Percentiles rank a stretch among this genome's conserved stretches.
These are phyloP conservation scores for Chaetodon auriga DNA, from an alignment of 2,113 vertebrate species.

Conservation along the genomic window DNA sequence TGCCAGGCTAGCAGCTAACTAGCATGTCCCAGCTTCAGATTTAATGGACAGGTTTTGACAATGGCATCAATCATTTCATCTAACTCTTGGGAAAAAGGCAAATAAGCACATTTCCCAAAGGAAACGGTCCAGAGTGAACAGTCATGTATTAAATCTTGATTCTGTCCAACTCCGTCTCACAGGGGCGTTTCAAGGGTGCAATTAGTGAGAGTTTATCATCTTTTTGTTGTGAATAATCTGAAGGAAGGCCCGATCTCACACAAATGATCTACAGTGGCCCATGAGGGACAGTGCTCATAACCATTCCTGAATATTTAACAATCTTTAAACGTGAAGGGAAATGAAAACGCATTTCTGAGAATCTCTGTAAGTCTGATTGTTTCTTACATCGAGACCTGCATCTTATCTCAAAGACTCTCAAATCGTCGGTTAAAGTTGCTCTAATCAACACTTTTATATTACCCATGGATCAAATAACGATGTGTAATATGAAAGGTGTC, in stretches of 20 bases:
- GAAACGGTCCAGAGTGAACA: neutral
- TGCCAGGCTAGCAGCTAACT: neutral
- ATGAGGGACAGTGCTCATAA: neutral
- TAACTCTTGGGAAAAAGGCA: neutral
- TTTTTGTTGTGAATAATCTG: neutral
- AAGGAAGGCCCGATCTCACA: neutral
- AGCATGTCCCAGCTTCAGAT: neutral
- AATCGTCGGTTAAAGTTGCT: neutral
- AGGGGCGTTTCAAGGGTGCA: neutral
- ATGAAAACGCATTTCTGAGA: neutral
- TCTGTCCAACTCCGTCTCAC: neutral
- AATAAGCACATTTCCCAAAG: neutral
- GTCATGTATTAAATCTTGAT: neutral
- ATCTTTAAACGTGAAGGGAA: neutral
- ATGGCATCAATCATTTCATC: neutral
- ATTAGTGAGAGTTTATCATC: neutral
- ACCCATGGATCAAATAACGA: neutral
- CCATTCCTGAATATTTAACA: neutral
- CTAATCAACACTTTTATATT: neutral
- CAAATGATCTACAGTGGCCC: neutral
- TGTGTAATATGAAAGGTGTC: neutral
- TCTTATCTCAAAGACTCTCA: neutral
- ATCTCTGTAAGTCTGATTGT: neutral
- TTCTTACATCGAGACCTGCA: neutral
- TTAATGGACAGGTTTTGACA: neutral